These are phyloP conservation scores for Sinelater perroti DNA, from an alignment of 2,888 invertebrate genomes.

Conservation along the genomic window DNA sequence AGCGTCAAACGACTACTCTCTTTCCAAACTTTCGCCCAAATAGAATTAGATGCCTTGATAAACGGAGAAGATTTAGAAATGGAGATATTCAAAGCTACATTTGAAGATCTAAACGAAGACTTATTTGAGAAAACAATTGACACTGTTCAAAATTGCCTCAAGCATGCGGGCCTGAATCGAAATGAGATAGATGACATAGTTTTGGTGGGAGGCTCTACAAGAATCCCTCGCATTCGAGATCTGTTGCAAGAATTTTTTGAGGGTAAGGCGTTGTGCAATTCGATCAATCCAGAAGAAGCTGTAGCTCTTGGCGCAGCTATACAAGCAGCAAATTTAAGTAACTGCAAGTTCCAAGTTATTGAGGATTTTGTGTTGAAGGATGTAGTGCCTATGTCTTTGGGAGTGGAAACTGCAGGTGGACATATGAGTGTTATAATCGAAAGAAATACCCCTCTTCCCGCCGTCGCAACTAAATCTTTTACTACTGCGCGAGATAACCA, in stretches of 20 bases:
- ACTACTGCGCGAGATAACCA: conserved; percentile 98
- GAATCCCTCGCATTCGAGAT: conserved; percentile 98
- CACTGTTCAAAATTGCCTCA: conserved; percentile 97
- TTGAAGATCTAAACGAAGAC: conserved; percentile 96
- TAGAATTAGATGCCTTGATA: conserved; percentile 94
- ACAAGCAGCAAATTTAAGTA: conserved; percentile 93
- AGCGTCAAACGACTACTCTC: conserved; percentile 87
- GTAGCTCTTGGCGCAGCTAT: conserved; percentile 97
- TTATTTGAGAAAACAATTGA: conserved; percentile 95
- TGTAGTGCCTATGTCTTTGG: conserved; percentile 90
- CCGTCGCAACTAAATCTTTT: conserved; percentile 95
- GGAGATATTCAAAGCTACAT: conserved; percentile 92
- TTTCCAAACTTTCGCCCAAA: conserved; percentile 87
- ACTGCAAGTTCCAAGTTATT: conserved; percentile 86
- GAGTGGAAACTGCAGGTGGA: conserved; percentile 91
- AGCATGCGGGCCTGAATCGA: conserved; percentile 71
- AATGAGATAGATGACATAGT: conserved; percentile 86
- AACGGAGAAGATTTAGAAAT: conserved; percentile 98
- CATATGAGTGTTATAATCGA: conserved; percentile 97
- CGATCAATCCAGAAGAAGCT: conserved; percentile 97
- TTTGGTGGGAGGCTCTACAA: conserved; percentile 95
- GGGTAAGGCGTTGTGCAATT: conserved; percentile 95
- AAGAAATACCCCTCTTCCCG: conserved; percentile 96
- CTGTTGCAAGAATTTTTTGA: conserved; percentile 95
- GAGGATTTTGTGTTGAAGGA: conserved; percentile 93